Base-by-base conservation (phyloP, 2,797 vertebrate species). In the Nannoperca obscura region DNA sequence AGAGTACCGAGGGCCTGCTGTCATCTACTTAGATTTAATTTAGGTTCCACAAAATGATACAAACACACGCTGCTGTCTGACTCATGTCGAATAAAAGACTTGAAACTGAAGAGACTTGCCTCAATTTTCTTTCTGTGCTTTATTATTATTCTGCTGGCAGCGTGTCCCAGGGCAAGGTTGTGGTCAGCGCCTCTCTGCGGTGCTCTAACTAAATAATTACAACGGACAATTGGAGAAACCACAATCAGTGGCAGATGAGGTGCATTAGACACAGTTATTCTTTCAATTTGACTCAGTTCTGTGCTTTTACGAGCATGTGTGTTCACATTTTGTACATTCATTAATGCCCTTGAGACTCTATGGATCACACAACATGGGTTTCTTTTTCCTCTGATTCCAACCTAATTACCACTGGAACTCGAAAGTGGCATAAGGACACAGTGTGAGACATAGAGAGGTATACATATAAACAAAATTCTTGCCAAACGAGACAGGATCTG, bases 21-120 rank as follows among this genome's bases (percentile, higher is more conserved):
- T 83, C 74, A 89, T 91, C 81, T 84, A 70, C 73, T 84, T 84
- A 83, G 72, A 88, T 91, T 89, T 90, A 79, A 92, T 92, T 91
- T 86, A 75, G 65, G 63, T 76, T 85, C 83, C 73, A 42, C 80
- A 77, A 74, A 80, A 82, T 64, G 77, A 88, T 71, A 82, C 76
- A 71, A 86, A 81, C 78, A 74, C 69, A 74, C 78, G 76, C 72
- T 73, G 66, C 64, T 14, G 73, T 76, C 67, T 83, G 79, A 85
- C 81, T 88, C 78, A 59, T 71, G 74, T 53, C 4, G 2, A 85
- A 82, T 80, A 66, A 85, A 83, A 89, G 78, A 86, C 47, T 71
- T 12, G 49, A 77, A 59, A 86, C 69, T 22, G 68, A 30, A 61
- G 65, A 79, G 68, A 62, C 63, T 78, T 71, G 58, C 85, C 83